Conservation (phyloP, 2,113 vertebrate genomes). For the Isichthys henryi region DNA sequence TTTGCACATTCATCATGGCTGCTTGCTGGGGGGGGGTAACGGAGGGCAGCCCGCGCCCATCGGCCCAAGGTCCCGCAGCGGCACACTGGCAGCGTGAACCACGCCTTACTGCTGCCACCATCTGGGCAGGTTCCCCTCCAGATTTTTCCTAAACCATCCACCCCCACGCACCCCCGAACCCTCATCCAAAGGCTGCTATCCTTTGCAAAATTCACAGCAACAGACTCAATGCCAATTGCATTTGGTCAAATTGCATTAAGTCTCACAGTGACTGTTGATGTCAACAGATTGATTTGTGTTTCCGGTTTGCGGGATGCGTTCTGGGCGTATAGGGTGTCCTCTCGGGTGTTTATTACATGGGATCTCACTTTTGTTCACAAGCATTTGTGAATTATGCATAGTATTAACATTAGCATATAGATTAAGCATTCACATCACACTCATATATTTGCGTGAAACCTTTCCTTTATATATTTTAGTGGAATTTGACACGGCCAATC, state of each 20-base stretch:
- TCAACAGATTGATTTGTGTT: background rate
- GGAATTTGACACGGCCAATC: background rate
- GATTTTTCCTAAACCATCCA: background rate
- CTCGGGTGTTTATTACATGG: background rate
- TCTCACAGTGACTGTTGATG: background rate
- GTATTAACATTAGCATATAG: background rate
- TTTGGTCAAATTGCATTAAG: background rate
- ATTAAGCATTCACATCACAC: background rate
- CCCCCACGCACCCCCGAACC: background rate
- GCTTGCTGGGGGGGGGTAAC: conserved; percentile 44
- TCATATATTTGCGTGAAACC: background rate
- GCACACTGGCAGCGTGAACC: conserved; percentile 60
- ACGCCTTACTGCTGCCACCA: conserved; percentile 17
- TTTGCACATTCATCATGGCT: conserved; percentile 65
- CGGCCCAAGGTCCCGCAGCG: conserved; percentile 50
- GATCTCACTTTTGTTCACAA: background rate
- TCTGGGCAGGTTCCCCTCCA: background rate
- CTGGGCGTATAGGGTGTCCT: background rate
- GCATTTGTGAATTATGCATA: background rate
- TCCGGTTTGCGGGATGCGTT: background rate
- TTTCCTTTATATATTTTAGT: background rate
- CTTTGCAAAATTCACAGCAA: background rate
- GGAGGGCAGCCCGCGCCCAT: conserved; percentile 51
- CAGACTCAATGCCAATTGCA: background rate
- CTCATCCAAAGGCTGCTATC: background rate